phyloP scores from a whole-genome alignment of 2,797 vertebrate species.

The Prionace glauca region DNA sequence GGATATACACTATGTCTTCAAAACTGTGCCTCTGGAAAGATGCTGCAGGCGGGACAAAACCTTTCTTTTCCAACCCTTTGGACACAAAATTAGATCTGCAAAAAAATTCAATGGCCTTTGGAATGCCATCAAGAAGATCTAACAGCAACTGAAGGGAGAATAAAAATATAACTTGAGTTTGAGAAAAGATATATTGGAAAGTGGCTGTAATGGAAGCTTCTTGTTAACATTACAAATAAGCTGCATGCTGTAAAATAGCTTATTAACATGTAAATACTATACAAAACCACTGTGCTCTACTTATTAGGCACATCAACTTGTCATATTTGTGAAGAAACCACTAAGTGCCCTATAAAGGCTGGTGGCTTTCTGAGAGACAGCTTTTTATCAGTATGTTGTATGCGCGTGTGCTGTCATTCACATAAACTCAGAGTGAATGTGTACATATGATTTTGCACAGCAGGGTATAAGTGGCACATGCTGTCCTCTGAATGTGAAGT shows the following conservation, averaged over 20 bases:
- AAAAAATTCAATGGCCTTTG: neutral
- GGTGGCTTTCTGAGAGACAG: neutral
- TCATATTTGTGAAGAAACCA: neutral
- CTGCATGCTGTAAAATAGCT: neutral
- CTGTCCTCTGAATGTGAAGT: neutral
- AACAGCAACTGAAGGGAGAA: neutral
- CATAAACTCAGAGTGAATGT: neutral
- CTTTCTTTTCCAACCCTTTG: neutral
- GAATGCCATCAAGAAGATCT: neutral
- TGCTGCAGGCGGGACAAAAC: neutral
- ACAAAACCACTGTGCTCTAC: neutral
- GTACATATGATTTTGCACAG: neutral
- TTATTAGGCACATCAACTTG: neutral
- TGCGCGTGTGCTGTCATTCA: neutral
- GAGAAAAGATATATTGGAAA: neutral
- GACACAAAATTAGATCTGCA: neutral
- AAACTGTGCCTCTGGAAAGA: neutral
- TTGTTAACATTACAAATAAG: neutral
- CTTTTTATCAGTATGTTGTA: neutral
- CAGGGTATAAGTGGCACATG: neutral
- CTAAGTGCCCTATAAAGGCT: neutral
- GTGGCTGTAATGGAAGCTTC: neutral
- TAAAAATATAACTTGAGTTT: neutral
- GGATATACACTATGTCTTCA: neutral
- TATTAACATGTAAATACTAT: neutral